phyloP scores from a whole-genome alignment of 2,797 vertebrate genomes.

The Macrochelys suwanniensis region DNA sequence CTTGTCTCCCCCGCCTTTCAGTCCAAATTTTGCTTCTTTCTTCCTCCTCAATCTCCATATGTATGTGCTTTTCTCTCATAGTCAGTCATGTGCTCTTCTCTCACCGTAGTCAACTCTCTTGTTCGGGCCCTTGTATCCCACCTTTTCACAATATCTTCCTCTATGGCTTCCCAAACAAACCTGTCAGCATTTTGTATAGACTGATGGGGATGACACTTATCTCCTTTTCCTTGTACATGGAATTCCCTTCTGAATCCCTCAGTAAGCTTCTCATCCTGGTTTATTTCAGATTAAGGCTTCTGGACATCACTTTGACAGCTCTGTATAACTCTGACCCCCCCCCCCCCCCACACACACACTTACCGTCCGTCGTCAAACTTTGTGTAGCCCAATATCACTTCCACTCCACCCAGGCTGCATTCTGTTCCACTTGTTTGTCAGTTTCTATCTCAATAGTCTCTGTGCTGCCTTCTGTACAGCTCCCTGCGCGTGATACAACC shows the following conservation, averaged over 20 bases:
- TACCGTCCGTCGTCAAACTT: conserved; percentile 8
- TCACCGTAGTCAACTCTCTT: neutral
- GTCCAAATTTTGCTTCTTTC: neutral
- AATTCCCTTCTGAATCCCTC: neutral
- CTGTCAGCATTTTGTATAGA: no score
- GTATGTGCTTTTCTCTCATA: no score
- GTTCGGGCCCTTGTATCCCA: neutral
- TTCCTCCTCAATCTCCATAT: neutral
- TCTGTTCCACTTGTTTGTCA: conserved; percentile 29
- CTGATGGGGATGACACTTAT: no score
- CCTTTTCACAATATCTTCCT: conserved; percentile 9
- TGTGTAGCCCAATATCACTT: conserved; percentile 52
- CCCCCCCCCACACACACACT: neutral
- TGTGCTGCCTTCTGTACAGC: neutral
- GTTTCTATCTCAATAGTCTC: neutral
- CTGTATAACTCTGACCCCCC: neutral
- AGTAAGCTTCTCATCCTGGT: neutral
- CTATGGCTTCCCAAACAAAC: neutral
- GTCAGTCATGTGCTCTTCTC: no score
- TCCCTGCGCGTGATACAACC: neutral
- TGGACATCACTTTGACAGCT: conserved; percentile 38
- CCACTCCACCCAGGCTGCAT: neutral
- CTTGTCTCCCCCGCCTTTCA: no score
- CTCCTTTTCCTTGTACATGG: neutral
- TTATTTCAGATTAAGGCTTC: conserved; percentile 40